Percentiles rank a stretch among this genome's conserved stretches.
phyloP scores from a whole-genome alignment of 2,797 vertebrate species.

The Cirrhinus molitorella region DNA sequence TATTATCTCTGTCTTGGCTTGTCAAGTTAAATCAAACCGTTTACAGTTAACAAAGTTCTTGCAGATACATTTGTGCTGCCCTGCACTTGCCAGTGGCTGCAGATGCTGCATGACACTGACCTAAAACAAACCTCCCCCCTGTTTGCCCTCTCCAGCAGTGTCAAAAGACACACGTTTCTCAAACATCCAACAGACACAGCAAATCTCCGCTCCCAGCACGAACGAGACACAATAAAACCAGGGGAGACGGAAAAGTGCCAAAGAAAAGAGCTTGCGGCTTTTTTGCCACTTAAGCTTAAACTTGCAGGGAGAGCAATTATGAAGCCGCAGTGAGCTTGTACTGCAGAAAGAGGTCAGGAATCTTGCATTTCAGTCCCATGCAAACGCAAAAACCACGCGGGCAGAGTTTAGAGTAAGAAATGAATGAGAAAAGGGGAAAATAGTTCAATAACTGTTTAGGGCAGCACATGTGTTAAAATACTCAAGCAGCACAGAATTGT shows the following conservation, averaged over 20 bases:
- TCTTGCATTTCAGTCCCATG: conserved; percentile 38
- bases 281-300: conserved; percentile 38
- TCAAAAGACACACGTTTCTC: conserved; percentile 54
- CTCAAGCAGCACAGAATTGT: conserved; percentile 46
- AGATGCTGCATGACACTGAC: conserved; percentile 31
- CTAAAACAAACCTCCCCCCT: conserved; percentile 51
- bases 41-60: neutral
- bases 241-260: conserved; percentile 66
- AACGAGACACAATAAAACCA: conserved; percentile 76
- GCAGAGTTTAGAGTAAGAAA: conserved; percentile 24
- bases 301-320: conserved; percentile 69
- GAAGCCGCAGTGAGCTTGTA: conserved; percentile 57
- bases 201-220: conserved; percentile 60
- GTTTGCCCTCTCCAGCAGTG: conserved; percentile 48
- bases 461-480: conserved; percentile 55
- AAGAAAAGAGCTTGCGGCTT: conserved; percentile 62
- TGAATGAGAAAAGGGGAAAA: conserved; percentile 26
- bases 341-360: conserved; percentile 60
- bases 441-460: conserved; percentile 29
- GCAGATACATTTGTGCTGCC: neutral
- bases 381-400: conserved; percentile 45
- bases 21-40: neutral
- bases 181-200: conserved; percentile 56
- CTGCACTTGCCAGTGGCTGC: conserved; percentile 20
- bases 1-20: neutral